These are phyloP conservation scores for Tiliacea aurago DNA, from an alignment of 2,888 invertebrate genomes.

Conservation along the genomic window DNA sequence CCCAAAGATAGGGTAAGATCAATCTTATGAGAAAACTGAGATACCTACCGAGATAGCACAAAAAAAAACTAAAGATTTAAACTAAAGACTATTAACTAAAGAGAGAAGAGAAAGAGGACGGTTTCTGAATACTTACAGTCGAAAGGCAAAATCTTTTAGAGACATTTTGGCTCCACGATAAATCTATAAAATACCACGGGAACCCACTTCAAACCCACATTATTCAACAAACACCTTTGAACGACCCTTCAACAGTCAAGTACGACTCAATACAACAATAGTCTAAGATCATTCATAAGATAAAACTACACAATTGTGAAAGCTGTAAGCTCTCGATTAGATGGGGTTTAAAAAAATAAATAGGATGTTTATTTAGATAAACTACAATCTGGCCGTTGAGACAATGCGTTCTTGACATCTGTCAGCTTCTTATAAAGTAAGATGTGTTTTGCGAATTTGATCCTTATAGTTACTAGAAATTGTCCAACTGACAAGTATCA, in stretches of 20 bases:
- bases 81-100: too few relatives aligned
- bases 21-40: background rate
- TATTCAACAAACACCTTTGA: conserved; percentile 10
- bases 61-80: background rate
- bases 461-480: too few relatives aligned
- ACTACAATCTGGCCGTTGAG: background rate
- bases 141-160: background rate
- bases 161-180: background rate
- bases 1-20: background rate
- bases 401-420: too few relatives aligned
- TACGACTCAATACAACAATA: conserved; percentile 32
- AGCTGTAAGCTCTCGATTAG: conserved; percentile 20
- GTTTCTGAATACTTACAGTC: background rate
- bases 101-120: too few relatives aligned
- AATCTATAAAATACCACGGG: conserved; percentile 5
- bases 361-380: conserved; percentile 53
- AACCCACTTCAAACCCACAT: conserved; percentile 35
- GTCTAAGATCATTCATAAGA: conserved; percentile 41
- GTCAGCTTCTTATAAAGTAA: too few relatives aligned
- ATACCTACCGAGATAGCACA: too few relatives aligned
- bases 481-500: too few relatives aligned
- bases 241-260: conserved; percentile 55
- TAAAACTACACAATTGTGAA: conserved; percentile 41
- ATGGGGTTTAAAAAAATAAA: conserved; percentile 20
- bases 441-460: too few relatives aligned